Conservation (phyloP, 2,797 vertebrate genomes). For the Erithacus rubecula region DNA sequence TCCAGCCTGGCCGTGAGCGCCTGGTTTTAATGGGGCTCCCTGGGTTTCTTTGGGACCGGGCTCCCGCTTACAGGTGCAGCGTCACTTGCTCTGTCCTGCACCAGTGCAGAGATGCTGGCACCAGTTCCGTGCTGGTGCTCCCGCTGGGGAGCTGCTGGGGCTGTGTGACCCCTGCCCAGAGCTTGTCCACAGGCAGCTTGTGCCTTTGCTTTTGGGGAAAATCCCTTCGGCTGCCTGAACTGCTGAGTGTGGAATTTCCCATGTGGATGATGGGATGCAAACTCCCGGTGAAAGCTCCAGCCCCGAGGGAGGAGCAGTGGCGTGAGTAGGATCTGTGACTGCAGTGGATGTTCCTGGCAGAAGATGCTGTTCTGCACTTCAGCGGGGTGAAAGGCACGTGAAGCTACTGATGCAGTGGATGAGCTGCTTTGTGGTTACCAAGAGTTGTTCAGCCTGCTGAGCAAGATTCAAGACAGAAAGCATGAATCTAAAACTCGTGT, state of each 20-base stretch:
- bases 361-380: neutral
- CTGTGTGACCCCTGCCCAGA: neutral
- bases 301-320: neutral
- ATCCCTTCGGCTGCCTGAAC: neutral
- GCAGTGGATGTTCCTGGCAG: neutral
- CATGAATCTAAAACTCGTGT: neutral
- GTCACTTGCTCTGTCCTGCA: neutral
- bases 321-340: neutral
- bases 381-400: neutral
- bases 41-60: neutral
- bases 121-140: neutral
- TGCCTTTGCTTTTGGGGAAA: neutral
- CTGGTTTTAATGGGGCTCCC: rapidly evolving
- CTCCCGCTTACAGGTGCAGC: rapidly evolving
- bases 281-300: neutral
- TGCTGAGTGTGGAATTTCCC: neutral
- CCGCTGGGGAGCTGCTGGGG: neutral
- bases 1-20: neutral
- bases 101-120: neutral
- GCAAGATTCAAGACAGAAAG: neutral
- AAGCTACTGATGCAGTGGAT: neutral
- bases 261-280: neutral
- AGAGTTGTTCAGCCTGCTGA: neutral
- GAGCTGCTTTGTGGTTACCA: neutral
- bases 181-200: neutral